phyloP scores from a whole-genome alignment of 2,113 vertebrate genomes.

The Hypocryptadius cinnamomeus region DNA sequence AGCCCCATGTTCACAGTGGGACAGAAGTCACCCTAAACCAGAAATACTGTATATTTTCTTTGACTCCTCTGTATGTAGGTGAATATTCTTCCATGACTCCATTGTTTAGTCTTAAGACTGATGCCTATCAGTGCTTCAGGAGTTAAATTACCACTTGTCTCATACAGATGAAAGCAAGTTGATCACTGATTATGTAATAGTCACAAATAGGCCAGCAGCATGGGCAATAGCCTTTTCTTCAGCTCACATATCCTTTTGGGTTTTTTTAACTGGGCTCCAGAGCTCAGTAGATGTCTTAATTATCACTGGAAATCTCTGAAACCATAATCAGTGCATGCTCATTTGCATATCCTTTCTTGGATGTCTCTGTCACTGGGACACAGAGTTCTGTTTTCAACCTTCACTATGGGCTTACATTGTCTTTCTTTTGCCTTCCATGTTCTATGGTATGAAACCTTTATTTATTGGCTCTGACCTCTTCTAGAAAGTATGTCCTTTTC shows the following conservation, averaged over 20 bases:
- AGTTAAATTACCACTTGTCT: background rate
- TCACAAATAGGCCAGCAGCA: background rate
- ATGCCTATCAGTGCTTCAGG: background rate
- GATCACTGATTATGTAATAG: background rate
- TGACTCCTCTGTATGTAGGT: background rate
- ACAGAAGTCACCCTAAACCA: background rate
- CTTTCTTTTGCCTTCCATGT: background rate
- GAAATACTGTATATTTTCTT: background rate
- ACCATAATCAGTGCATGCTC: background rate
- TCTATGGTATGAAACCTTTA: background rate
- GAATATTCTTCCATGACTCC: background rate
- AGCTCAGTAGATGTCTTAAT: background rate
- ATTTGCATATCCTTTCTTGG: background rate
- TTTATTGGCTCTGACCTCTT: background rate
- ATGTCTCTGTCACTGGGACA: background rate
- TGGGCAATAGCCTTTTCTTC: background rate
- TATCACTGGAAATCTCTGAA: background rate
- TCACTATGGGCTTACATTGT: rapidly evolving
- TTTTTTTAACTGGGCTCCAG: background rate
- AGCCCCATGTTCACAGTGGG: background rate
- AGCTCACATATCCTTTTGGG: background rate
- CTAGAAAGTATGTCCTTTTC: background rate
- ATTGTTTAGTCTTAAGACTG: background rate
- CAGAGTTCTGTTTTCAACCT: background rate
- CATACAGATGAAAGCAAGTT: background rate